Base-by-base conservation (phyloP, 2,888 invertebrate species). In the Cremastinae sp. region DNA sequence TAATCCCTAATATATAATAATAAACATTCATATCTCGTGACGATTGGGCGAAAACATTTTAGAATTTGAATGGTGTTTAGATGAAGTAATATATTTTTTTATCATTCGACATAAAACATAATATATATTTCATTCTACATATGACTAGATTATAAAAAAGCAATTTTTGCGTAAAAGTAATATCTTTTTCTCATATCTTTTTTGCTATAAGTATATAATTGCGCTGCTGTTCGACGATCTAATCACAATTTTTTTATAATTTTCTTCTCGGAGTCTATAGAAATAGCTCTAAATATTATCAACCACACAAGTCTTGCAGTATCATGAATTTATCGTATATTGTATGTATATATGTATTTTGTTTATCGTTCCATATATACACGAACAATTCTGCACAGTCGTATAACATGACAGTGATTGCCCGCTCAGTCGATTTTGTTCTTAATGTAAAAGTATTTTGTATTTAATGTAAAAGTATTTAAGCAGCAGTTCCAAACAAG, bases 121-220 rank as follows among this genome's bases (percentile, higher is more conserved):
- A 71, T 71, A 56, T 61, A 35, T 62, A 74, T 71, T 83, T 83
- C 83, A 70, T 83, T 86, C 84, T 87, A 87, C 82, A 78, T 88
- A n/a, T n/a, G 88, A 88, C 87, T 88, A 88, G 87, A 88, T 87
- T 84, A 88, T 87, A 84, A 86, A 85, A 75, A 72, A 58, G 41
- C 72, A 68, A 68, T 72, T 64, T 49, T 49, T 58, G 55, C 39
- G 20, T 51, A 51, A 64, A 16, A 18, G 51, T 51, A 28, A n/a
- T 72, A 35, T 43, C 18, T 28, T 45, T 72, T 47, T 10, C 37
- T 45, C 41, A 18, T 35, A 5, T 43, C 47, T 58, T 16, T 75
- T 14, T 68, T 22, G 35, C 85, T 82, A 80, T 77, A 78, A 82
- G 83, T 83, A 84, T 83, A 83, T 82, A 81, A 82, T 79, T 82